Base-by-base conservation (phyloP, 1,140 invertebrate species). In the Eufriesea mexicana region DNA sequence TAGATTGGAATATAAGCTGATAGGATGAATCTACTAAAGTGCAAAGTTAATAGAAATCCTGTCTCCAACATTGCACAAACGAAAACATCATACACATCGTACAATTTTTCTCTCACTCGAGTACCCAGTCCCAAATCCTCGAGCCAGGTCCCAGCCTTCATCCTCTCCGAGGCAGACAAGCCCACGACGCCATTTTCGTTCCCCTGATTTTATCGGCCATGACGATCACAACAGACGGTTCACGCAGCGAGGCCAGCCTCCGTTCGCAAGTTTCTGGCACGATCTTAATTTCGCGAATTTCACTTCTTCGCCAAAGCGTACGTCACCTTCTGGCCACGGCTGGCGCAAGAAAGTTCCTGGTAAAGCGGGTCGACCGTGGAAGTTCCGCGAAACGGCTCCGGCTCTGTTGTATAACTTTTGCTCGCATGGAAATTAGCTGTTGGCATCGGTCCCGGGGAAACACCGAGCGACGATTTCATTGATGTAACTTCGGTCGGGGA, bases 391-490 rank as follows among this genome's bases (percentile, higher is more conserved):
- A 66, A 74, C 47, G 70, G 59, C 80, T 66, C 59, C 62, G 28
- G 59, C 35, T 85, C 71, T n/a, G 78, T 68, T 86, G 79, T 55
- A 47, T 77, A 86, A 86, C 85, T 73, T 85, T 66, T 83, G 67
- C 61, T 59, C 64, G 76, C 74, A 84, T 87, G 84, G 74, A 90
- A 90, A 92, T 92, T 87, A 84, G 75, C 83, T 86, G 74, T 88
- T 92, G 91, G 91, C 92, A 87, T 57, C 5, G 71, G 76, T 86
- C 87, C 86, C 82, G 83, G 72, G 76, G 84, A 68, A 83, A 73
- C 70, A 73, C 73, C 59, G 59, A 5, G 59, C 16, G 70, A 70
- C 61, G 73, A 82, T 86, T 85, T 86, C 79, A 78, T 86, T 83
- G 73, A 85, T 85, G 81, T 42, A 86, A 85, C 79, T 86, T 82